These are phyloP conservation scores for Acanthosoma haemorrhoidale DNA, from an alignment of 2,888 invertebrate species.

Conservation along the genomic window DNA sequence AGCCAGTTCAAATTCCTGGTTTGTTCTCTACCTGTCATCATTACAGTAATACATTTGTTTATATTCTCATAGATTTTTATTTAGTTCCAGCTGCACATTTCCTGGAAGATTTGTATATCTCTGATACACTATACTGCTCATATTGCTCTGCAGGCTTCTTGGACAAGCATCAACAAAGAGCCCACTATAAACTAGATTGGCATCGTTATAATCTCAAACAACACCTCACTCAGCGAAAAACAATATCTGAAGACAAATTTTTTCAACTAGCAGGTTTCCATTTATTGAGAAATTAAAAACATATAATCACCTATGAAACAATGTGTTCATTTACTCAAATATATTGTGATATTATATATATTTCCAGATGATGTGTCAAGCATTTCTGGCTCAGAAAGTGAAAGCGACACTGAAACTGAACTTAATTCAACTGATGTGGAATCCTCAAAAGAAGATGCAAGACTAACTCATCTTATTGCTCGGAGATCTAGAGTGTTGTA, in stretches of 20 bases:
- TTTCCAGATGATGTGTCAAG: constrained; percentile 58
- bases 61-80: not conserved
- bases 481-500: constrained; percentile 72
- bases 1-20: constrained; percentile 17
- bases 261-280: constrained; percentile 47
- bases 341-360: not conserved
- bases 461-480: constrained; percentile 46
- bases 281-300: not conserved
- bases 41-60: not conserved
- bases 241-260: constrained; percentile 57
- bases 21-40: not conserved
- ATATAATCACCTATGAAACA: not conserved
- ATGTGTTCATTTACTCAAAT: not conserved
- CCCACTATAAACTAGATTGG: constrained; percentile 79
- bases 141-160: constrained; percentile 54
- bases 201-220: constrained; percentile 76
- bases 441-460: constrained; percentile 41
- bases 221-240: constrained; percentile 55
- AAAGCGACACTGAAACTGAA: constrained; percentile 45
- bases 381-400: constrained; percentile 59
- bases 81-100: constrained; percentile 15
- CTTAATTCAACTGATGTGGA: constrained; percentile 35
- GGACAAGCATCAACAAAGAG: constrained; percentile 58
- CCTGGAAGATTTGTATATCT: constrained; percentile 47
- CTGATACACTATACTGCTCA: constrained; percentile 51